A percentile compares a stretch with the other conserved stretches of the same genome.
These are phyloP conservation scores for Fragum whitleyi DNA, from an alignment of 2,888 invertebrate species.

Conservation along the genomic window DNA sequence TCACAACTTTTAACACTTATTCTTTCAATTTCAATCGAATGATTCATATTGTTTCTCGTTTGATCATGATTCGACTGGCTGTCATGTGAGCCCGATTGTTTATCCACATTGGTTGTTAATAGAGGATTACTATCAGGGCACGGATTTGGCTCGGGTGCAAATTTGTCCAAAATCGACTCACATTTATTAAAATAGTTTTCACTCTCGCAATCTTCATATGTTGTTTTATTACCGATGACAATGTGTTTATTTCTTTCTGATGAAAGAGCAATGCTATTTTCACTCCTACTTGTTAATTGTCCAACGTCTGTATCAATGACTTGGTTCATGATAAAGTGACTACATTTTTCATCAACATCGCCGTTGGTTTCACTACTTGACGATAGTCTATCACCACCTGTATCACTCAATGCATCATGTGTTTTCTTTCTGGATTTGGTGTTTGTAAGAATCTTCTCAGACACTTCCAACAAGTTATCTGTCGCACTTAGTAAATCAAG, in stretches of 20 bases:
- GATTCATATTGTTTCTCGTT: not conserved
- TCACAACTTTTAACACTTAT: not conserved
- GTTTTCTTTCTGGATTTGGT: slow-evolving; percentile 1
- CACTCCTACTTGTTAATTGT: slow-evolving; percentile 14
- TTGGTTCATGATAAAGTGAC: slow-evolving; percentile 35
- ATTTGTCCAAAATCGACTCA: not conserved
- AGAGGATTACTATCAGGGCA: too few species aligned
- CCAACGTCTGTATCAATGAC: slow-evolving; percentile 30
- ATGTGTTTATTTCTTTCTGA: not conserved
- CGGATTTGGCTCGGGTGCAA: not conserved
- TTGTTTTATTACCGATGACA: not conserved
- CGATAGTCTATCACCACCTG: not conserved
- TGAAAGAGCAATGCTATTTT: not conserved
- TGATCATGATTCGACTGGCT: not conserved
- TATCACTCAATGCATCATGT: not conserved
- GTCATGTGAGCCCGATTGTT: not conserved
- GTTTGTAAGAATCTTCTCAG: slow-evolving; percentile 31
- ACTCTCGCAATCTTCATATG: not conserved
- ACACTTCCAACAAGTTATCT: slow-evolving; percentile 36
- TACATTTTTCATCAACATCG: slow-evolving; percentile 42
- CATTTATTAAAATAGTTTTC: not conserved
- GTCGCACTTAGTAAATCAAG: slow-evolving; percentile 35
- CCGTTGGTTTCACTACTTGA: slow-evolving; percentile 3
- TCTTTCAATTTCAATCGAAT: not conserved
- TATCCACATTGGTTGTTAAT: not conserved